Evolutionary conservation across 2,888 invertebrate species (phyloP), one percentile per base, ranked within the genome.

Genomic region (Tinea pellionella): DNA sequence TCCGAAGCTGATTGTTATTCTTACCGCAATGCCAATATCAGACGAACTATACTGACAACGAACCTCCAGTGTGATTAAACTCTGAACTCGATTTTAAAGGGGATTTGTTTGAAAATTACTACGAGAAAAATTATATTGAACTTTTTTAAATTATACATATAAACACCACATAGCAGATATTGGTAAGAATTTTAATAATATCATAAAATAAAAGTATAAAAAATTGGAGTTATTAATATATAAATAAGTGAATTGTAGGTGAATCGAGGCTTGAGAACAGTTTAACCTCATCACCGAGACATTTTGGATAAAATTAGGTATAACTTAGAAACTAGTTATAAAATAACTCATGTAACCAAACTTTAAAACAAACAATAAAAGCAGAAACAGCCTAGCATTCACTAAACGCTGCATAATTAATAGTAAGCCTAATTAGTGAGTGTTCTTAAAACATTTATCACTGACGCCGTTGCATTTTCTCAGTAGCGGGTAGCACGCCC

Each of bases 1-100:
- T 47, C 15, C 47, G 47, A 16, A 47, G 65, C 73, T 73, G 73
- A 75, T 79, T 78, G 73, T 69, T 78, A 79, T 80, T 78, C 80
- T 73, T 69, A 67, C 65, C 69, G 70, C 71, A 67, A 64, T 65
- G 65, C 66, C 76, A 75, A 78, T 79, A 75, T 74, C 70, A 16
- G 57, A 30, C 57, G 29, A 32, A 57, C 57, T 57, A 57, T n/a
- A 15, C 57, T 32, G 53, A 53, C 53, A 24, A 57, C 57, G 57
- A 15, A 53, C 15, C 30, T 3, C 19, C 55, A n/a, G 32, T 57
- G 57, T 32, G 57, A 57, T 57, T 57, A 57, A 57, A 57, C 57
- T 57, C 32, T 32, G 57, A 57, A 57, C 53, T 53, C 53, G 12
- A 8, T 53, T 53, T 18, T 18, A 11, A 53, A 24, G 19, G 24